Base-by-base conservation (phyloP, 1,140 invertebrate species). In the Hypsibius dujardini region DNA sequence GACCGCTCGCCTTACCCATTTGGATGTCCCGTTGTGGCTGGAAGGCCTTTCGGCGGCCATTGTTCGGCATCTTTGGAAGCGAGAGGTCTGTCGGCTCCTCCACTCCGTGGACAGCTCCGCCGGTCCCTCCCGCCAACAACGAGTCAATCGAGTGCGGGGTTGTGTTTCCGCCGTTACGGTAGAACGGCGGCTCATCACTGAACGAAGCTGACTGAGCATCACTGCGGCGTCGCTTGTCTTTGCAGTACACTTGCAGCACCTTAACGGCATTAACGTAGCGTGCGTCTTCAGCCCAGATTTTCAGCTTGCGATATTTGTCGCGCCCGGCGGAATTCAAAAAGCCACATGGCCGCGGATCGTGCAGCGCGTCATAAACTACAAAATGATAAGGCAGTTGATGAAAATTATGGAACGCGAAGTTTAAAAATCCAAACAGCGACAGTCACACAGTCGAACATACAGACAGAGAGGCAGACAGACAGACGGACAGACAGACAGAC, bases 291-390 rank as follows among this genome's bases (percentile, higher is more conserved):
- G 62, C 62, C 62, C 62, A 67, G 12, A 67, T 7, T 42, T 67
- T 67, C 62, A 67, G 62, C 42, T 67, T 67, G 12, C 62, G 62
- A 42, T 67, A 67, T 42, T 67, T 67, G 62, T 67, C 62, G 7
- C 62, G 7, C 7, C 62, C 62, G 7, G 62, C 62, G 7, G 62
- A 7, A 42, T 67, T 67, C 7, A 67, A 42, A 3, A 42, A 14
- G 62, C 7, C 42, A 12, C 62, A 67, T 3, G 7, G 7, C 42
- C 62, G 7, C 42, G 62, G 62, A 42, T 67, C 62, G 42, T 67
- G 62, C 7, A 67, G 42, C 12, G 62, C 62, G 42, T 67, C 62
- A 42, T 67, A 67, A 12, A 67, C 62, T n/a, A n/a, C n/a, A n/a
- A n/a, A n/a, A n/a, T n/a, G n/a, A n/a, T n/a, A n/a, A n/a, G n/a